These are phyloP conservation scores for Rhinoraja longicauda DNA, from an alignment of 2,797 vertebrate genomes.

Conservation along the genomic window DNA sequence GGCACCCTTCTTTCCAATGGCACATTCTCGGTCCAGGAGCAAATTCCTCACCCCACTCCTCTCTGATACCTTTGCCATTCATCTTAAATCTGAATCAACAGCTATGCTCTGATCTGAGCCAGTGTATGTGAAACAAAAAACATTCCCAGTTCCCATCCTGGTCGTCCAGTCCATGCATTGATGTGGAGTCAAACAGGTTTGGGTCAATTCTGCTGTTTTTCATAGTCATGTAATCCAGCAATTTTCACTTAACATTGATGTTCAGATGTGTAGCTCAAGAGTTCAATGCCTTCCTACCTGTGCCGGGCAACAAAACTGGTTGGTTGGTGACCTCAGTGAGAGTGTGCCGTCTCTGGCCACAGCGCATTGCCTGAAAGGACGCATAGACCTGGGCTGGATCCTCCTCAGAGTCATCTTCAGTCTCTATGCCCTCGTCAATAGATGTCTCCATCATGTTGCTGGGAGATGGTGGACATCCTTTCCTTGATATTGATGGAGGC, in stretches of 20 bases:
- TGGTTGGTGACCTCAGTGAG: slow-evolving; percentile 92
- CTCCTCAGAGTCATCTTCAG: slow-evolving; percentile 80
- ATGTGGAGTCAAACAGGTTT: not conserved
- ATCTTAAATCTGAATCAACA: not conserved
- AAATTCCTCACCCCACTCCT: not conserved
- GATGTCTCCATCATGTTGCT: slow-evolving; percentile 97
- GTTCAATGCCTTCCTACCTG: slow-evolving; percentile 59
- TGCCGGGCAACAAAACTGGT: slow-evolving; percentile 63
- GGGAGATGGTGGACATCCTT: slow-evolving; percentile 87
- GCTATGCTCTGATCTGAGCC: not conserved
- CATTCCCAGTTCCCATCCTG: not conserved
- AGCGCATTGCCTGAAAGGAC: slow-evolving; percentile 76
- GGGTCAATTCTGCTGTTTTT: not conserved
- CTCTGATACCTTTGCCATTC: not conserved
- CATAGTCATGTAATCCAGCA: not conserved
- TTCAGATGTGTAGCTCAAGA: not conserved
- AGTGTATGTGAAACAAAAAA: not conserved
- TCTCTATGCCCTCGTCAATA: slow-evolving; percentile 91
- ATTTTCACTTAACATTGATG: not conserved
- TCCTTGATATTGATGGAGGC: slow-evolving; percentile 70
- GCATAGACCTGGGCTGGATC: slow-evolving; percentile 78
- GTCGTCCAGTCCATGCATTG: not conserved
- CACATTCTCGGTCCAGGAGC: not conserved
- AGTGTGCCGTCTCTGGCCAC: slow-evolving; percentile 85
- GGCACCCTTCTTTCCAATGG: not conserved